Evolutionary conservation across 2,797 vertebrate genomes (phyloP), one percentile per base, ranked within the genome.

Genomic region (Aeoliscus strigatus): DNA sequence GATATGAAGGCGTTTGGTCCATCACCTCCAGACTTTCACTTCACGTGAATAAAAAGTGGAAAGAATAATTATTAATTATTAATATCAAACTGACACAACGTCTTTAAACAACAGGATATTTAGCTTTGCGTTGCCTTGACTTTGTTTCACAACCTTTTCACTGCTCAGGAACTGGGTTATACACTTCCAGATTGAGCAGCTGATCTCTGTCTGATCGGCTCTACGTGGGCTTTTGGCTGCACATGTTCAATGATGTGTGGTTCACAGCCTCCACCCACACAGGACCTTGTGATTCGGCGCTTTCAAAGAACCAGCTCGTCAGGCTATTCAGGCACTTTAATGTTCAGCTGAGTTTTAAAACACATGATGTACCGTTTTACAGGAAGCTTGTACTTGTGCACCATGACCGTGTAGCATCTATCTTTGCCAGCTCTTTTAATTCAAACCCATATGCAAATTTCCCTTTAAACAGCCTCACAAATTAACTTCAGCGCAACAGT

Each of bases 251-350:
- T 28, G 69, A 66, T 66, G 46, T 53, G 55, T 51, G 18, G 50
- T 10, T 33, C 50, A 73, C 70, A 62, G 69, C 66, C 74, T 49
- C 67, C 79, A 75, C 81, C 81, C 74, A 77, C 76, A 74, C 67
- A 64, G 45, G 59, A 74, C 78, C 67, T 63, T 44, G 62, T 45
- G 69, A 73, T 64, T 50, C 46, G 26, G 36, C 23, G 51, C 45
- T 47, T 54, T 14, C 44, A 47, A n/a, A n/a, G 36, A 70, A 62
- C 42, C 34, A 21, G 57, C 65, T 36, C 46, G 50, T 55, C 53
- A 27, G 37, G 34, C 26, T 51, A 52, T 38, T 45, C 61, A 29
- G 32, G 57, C 42, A 52, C 56, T 70, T 57, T 36, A 30, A 53
- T 43, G 33, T 43, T 37, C 16, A 18, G 32, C 10, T 27, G 30